Base-by-base conservation (phyloP, 2,888 invertebrate species). In the Schizotus pectinicornis region DNA sequence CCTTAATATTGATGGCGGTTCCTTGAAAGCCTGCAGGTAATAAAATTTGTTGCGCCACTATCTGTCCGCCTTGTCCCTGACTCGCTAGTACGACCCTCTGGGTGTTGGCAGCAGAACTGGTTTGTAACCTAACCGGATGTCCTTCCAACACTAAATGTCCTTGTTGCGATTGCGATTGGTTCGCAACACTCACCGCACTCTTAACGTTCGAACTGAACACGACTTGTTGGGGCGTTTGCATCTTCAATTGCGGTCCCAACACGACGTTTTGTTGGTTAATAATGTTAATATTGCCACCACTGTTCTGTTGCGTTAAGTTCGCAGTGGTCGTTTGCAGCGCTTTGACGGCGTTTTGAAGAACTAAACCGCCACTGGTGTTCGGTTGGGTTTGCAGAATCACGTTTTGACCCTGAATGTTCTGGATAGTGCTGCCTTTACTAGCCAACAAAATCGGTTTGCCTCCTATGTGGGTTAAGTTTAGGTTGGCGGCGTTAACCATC, bases 11-110 rank as follows among this genome's bases (percentile, higher is more conserved):
- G 54, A 86, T 80, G 22, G 84, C 81, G 2, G 83, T 83, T 13
- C 85, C 84, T 75, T 85, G 85, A 72, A 86, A 84, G 33, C 83
- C 84, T 6, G 84, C 83, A n/a, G 86, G 86, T 52, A 87, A 76
- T 53, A 86, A 76, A 62, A 87, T 84, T 74, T 86, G 86, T 64
- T 83, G 83, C 2, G 79, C 77, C n/a, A 81, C 76, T 22, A 81
- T 77, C 56, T 81, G 81, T 8, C 80, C 80, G 1, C 79, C 78
- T 68, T 80, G 81, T 36, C 84, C 83, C 68, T 84, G 84, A 57
- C 84, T 83, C 7, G 84, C 74, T 12, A 85, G 82, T 36, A 85
- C 81, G 53, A 84, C 62, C 58, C 80, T 79, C 8, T 77, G 70
- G 32, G 69, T 72, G 37, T 64, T 56, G 1, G 69, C 57, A 8